These are phyloP conservation scores for Gavialis gangeticus DNA, from an alignment of 2,113 vertebrate genomes.

Conservation along the genomic window DNA sequence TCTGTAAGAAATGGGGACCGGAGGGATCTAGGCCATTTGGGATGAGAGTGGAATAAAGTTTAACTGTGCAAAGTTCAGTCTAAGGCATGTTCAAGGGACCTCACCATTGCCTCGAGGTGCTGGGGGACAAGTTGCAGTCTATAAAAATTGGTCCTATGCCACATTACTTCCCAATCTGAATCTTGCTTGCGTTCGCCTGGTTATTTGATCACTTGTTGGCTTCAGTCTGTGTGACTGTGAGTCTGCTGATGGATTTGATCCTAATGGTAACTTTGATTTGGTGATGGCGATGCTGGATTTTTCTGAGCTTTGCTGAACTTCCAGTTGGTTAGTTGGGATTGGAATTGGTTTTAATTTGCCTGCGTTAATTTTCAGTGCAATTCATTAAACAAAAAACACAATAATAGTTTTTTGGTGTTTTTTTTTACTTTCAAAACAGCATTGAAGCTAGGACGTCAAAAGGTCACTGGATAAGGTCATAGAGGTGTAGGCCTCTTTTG, in stretches of 20 bases:
- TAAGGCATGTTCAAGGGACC: neutral
- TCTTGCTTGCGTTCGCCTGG: constrained; percentile 12
- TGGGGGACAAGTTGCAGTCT: constrained; percentile 28
- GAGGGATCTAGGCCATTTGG: neutral
- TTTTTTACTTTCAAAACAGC: constrained; percentile 35
- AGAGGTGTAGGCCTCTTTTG: too few species aligned
- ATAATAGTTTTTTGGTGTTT: neutral
- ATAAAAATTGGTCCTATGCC: neutral
- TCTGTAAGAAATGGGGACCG: too few species aligned
- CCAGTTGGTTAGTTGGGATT: neutral
- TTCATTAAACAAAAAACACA: neutral
- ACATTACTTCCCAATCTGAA: constrained; percentile 37
- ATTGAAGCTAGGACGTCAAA: too few species aligned
- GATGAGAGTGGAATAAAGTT: neutral
- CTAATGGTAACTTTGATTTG: neutral
- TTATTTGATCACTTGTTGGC: constrained; percentile 49
- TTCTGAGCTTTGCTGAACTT: neutral
- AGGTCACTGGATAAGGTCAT: too few species aligned
- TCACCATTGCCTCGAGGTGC: neutral
- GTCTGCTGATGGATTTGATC: constrained; percentile 30
- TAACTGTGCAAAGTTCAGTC: neutral
- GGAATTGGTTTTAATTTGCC: neutral
- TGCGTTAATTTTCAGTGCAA: neutral
- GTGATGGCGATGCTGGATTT: neutral
- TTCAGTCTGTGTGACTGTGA: constrained; percentile 33